Base-by-base conservation (phyloP, 2,113 vertebrate genomes). In the Mobula birostris region DNA sequence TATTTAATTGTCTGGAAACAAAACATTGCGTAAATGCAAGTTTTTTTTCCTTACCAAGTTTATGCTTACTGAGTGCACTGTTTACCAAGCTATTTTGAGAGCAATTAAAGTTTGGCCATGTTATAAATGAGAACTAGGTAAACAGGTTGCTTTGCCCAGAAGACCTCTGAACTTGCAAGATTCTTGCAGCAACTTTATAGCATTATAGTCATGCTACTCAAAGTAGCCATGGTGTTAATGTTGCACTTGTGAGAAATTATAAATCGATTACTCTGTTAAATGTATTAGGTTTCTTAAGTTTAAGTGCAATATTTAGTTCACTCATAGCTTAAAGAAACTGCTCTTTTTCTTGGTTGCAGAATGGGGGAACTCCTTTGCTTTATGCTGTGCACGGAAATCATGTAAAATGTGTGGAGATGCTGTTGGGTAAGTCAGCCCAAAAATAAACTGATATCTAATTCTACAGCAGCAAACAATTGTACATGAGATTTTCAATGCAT, bases 311-410 rank as follows among this genome's bases (percentile, higher is more conserved):
- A 29, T 87, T 61, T 32, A 5, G 61, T 90, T 27, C n/a, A 74
- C 56, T 92, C 17, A 40, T 93, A 24, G 48, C 48, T 93, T 93
- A 19, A 93, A 72, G 74, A 14, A n/a, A 48, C 27, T 48, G 48
- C 40, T 94, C 94, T 24, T 61, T 95, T 95, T 94, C 4, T 48
- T 95, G 0, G 85, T 97, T 96, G 6, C 96, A 99, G 99, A 99
- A 99, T 87, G 99, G 99, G 95, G 99, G 99, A 21, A 98, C 98
- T 2, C 99, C 99, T 90, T 94, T 99, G 93, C 97, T 99, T 0
- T 99, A 99, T 77, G 99, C 98, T 3, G 99, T 99, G n/a, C 98
- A 99, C 88, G 99, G 99, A 40, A 99, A 99, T 95, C 98, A 99
- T 3, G 98, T 99, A 93, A 99, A 98, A 94, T 99, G 98, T 96